These are phyloP conservation scores for Gila robusta DNA, from an alignment of 2,797 vertebrate species.

Conservation along the genomic window DNA sequence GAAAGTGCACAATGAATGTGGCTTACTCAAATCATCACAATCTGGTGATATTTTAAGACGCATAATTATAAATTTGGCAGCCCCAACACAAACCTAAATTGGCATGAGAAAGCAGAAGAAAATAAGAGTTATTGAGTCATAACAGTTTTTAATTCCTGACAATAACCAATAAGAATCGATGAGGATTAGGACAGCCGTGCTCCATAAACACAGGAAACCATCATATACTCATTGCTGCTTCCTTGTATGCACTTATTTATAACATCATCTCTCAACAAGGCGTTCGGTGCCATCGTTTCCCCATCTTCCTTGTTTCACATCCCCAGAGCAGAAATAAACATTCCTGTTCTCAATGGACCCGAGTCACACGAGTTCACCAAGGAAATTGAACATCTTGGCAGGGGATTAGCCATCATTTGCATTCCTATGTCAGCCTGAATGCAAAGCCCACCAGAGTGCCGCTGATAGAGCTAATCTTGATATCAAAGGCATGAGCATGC, in stretches of 20 bases:
- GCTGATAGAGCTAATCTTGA: conserved; percentile 71
- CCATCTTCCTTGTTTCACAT: conserved; percentile 23
- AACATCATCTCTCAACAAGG: background rate
- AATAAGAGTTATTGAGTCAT: conserved; percentile 55
- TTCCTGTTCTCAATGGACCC: conserved; percentile 28
- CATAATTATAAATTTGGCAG: conserved; percentile 44
- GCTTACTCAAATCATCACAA: background rate
- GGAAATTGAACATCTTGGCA: conserved; percentile 57
- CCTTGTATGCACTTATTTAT: conserved; percentile 19
- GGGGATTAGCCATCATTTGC: conserved; percentile 72
- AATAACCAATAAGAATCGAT: conserved; percentile 46
- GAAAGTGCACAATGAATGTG: background rate
- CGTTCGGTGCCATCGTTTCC: background rate
- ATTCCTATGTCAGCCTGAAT: conserved; percentile 70
- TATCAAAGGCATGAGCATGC: conserved; percentile 71
- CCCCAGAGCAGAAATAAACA: conserved; percentile 17
- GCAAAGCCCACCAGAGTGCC: conserved; percentile 51
- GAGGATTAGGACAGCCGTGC: conserved; percentile 53
- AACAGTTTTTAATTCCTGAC: conserved; percentile 49
- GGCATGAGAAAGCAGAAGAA: conserved; percentile 46
- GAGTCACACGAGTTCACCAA: background rate
- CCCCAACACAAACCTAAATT: conserved; percentile 57
- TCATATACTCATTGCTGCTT: conserved; percentile 19
- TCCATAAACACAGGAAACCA: conserved; percentile 36
- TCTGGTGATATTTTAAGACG: background rate